Conservation (phyloP, 2,113 vertebrate species). For the Trogon surrucura region DNA sequence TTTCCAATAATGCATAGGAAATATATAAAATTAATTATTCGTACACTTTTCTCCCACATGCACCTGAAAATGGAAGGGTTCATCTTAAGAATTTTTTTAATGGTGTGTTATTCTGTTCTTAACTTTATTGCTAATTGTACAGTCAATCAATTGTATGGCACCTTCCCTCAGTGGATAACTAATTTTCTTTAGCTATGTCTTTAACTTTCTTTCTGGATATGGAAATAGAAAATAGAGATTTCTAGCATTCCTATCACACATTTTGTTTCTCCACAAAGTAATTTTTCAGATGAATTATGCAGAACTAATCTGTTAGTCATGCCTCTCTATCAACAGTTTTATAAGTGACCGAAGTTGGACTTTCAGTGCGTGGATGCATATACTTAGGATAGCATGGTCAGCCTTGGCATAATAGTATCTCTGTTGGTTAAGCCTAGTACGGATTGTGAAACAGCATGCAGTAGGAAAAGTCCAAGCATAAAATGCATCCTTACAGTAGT, state of each 20-base stretch:
- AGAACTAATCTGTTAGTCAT: neutral
- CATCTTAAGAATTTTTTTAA: constrained; percentile 35
- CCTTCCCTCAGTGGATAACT: neutral
- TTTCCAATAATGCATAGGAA: constrained; percentile 66
- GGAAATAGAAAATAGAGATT: neutral
- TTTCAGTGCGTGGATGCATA: neutral
- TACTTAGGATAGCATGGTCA: neutral
- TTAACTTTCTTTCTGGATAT: neutral
- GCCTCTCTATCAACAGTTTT: neutral
- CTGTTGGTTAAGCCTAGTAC: neutral
- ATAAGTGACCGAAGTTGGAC: neutral
- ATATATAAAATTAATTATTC: constrained; percentile 72
- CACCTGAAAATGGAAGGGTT: constrained; percentile 55
- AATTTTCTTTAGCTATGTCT: neutral
- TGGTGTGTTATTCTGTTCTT: neutral
- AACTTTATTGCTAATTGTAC: constrained; percentile 29
- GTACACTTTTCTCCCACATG: constrained; percentile 18
- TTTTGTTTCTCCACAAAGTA: neutral
- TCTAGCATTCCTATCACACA: neutral
- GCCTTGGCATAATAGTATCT: neutral
- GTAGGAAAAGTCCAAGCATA: neutral
- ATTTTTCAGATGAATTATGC: neutral
- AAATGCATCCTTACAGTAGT: neutral
- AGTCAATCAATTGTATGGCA: constrained; percentile 1
- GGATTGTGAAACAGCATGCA: neutral